Conservation (phyloP, 2,113 vertebrate genomes). For the Alexandromys fortis region DNA sequence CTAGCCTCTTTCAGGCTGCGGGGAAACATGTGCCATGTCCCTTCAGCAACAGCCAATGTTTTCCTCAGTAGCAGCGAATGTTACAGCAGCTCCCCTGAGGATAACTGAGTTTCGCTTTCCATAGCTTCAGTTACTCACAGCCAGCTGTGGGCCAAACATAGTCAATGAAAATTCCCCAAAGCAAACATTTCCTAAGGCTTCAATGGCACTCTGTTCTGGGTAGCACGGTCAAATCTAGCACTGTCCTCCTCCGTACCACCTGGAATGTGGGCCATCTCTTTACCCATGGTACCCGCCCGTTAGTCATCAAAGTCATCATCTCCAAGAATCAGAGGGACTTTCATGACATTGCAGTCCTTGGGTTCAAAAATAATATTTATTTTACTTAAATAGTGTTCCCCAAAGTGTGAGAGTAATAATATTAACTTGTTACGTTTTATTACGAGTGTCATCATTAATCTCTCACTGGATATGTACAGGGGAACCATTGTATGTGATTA, state of each 20-base stretch:
- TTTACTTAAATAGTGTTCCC: background rate
- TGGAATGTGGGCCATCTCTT: background rate
- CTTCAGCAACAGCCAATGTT: background rate
- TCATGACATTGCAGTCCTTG: background rate
- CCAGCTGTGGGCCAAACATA: background rate
- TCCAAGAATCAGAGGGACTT: background rate
- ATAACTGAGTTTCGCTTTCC: background rate
- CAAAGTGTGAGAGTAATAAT: background rate
- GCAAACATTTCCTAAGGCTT: background rate
- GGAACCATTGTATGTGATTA: background rate
- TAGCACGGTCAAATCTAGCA: background rate
- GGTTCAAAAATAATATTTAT: background rate
- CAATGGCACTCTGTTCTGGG: background rate
- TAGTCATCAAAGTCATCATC: background rate
- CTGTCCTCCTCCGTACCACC: background rate
- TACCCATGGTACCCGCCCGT: background rate
- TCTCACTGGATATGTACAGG: background rate
- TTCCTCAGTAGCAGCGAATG: background rate
- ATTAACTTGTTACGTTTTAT: background rate
- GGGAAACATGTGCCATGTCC: background rate
- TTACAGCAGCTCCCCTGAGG: background rate
- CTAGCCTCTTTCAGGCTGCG: background rate
- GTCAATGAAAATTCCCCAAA: background rate
- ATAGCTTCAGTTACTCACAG: background rate
- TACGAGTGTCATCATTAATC: background rate